phyloP scores from a whole-genome alignment of 1,140 invertebrate species.

The Macrocentrus cingulum region DNA sequence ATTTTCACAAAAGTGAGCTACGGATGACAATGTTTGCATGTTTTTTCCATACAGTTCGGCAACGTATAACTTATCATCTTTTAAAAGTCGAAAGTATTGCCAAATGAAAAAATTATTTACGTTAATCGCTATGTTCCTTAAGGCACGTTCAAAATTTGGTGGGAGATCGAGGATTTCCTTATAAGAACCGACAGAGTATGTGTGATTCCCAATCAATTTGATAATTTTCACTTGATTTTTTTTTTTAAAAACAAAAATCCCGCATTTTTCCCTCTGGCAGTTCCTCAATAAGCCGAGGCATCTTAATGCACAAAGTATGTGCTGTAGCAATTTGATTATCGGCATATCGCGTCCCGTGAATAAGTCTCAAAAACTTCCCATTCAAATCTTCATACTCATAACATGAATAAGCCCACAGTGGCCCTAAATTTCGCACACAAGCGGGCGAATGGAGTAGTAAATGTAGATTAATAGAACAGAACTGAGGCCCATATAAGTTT shows the following conservation, averaged over 20 bases:
- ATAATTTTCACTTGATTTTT: slow-evolving; percentile 34
- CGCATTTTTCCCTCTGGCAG: slow-evolving; percentile 22
- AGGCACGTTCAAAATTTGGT: slow-evolving; percentile 2
- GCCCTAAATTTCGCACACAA: slow-evolving; percentile 30
- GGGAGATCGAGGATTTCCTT: slow-evolving; percentile 12
- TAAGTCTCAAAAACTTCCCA: slow-evolving; percentile 26
- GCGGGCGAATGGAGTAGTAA: slow-evolving; percentile 30
- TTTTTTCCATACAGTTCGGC: slow-evolving; percentile 1
- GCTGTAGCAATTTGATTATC: slow-evolving; percentile 30
- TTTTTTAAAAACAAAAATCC: slow-evolving; percentile 26
- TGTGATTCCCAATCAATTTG: slow-evolving; percentile 18
- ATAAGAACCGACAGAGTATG: slow-evolving; percentile 30
- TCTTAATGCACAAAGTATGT: slow-evolving; percentile 25
- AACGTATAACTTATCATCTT: slow-evolving; percentile 29
- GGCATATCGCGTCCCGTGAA: slow-evolving; percentile 32
- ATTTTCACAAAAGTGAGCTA: not conserved
- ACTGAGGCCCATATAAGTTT: slow-evolving; percentile 28
- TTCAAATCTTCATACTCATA: slow-evolving; percentile 36
- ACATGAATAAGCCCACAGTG: slow-evolving; percentile 32
- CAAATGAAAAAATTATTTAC: not conserved
- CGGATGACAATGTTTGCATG: not conserved
- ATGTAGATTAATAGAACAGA: slow-evolving; percentile 35
- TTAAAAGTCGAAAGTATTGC: slow-evolving; percentile 25
- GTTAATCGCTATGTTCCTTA: not conserved
- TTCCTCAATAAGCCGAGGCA: slow-evolving; percentile 17